phyloP scores from a whole-genome alignment of 53 echinoderm and acorn worm genomes.

The Paelopatides confundens region DNA sequence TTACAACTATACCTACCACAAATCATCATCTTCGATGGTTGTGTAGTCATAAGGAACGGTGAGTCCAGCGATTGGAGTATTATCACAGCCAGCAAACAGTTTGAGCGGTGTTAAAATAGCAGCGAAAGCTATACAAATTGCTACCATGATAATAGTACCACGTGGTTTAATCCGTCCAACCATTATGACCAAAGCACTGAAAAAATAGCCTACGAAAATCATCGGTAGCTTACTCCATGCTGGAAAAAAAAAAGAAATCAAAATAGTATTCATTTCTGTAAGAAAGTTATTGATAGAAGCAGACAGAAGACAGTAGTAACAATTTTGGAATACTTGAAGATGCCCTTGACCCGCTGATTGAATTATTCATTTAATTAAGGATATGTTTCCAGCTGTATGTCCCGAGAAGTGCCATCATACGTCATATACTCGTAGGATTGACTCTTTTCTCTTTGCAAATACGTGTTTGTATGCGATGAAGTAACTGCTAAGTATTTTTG shows the following conservation, averaged over 20 bases:
- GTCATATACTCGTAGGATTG: no score
- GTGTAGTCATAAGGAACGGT: constrained; percentile 14
- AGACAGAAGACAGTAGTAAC: no score
- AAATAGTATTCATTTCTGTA: no score
- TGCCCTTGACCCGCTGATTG: no score
- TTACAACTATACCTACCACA: not conserved
- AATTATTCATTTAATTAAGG: no score
- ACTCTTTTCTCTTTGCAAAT: no score
- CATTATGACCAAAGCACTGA: constrained; percentile 24
- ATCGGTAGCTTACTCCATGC: constrained; percentile 23
- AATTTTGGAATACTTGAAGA: no score
- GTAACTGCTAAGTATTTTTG: no score
- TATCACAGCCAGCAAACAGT: constrained; percentile 15
- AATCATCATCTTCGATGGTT: not conserved
- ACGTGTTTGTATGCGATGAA: no score
- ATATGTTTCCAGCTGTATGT: no score
- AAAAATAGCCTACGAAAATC: constrained; percentile 19
- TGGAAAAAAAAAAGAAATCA: constrained; percentile 7
- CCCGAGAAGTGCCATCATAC: no score
- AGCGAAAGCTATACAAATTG: not conserved
- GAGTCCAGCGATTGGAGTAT: constrained; percentile 12
- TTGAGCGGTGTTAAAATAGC: not conserved
- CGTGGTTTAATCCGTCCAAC: constrained; percentile 22
- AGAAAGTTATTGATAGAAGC: no score
- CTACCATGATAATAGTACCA: constrained; percentile 35